Evolutionary conservation across 2,888 invertebrate genomes (phyloP).

Genomic region (Hemithea aestivaria): DNA sequence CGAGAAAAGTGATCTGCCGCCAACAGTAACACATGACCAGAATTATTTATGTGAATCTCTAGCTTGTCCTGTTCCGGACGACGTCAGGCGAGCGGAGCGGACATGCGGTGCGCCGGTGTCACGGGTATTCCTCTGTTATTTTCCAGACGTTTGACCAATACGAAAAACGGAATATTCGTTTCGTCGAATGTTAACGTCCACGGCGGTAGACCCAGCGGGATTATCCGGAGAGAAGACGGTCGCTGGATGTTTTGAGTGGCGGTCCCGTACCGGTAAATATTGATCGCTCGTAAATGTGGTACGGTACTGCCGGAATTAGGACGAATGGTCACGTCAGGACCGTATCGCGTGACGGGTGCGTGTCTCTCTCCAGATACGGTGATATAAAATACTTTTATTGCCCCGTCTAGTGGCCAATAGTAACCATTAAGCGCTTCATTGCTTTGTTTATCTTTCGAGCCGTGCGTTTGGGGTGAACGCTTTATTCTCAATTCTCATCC

Average conservation of each 20-base stretch:
- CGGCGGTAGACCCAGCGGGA: conserved; percentile 18
- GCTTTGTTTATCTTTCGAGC: conserved; percentile 50
- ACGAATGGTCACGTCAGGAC: conserved; percentile 47
- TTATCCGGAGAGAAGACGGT: conserved; percentile 22
- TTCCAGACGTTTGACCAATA: conserved; percentile 15
- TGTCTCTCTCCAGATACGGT: conserved; percentile 37
- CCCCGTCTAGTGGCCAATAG: conserved; percentile 53
- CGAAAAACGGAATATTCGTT: conserved; percentile 21
- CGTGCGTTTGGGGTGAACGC: conserved; percentile 26
- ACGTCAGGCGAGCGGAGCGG: conserved; percentile 5
- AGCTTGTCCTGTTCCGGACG: conserved; percentile 14
- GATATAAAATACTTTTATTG: conserved; percentile 67
- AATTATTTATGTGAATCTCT: conserved; percentile 32
- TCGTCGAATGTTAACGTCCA: conserved; percentile 21
- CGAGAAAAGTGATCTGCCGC: conserved; percentile 25
- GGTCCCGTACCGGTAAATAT: conserved; percentile 28
- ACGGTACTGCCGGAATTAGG: conserved; percentile 46
- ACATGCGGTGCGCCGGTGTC: conserved; percentile 16
- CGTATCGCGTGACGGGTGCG: conserved; percentile 51
- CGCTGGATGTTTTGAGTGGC: conserved; percentile 25
- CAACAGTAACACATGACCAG: conserved; percentile 27
- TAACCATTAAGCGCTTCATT: conserved; percentile 51
- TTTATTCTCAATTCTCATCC: conserved; percentile 22
- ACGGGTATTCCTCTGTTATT: conserved; percentile 26
- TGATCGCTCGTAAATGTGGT: conserved; percentile 36